phyloP scores from a whole-genome alignment of 1,140 invertebrate genomes.

The Macrosteles quadrilineatus region DNA sequence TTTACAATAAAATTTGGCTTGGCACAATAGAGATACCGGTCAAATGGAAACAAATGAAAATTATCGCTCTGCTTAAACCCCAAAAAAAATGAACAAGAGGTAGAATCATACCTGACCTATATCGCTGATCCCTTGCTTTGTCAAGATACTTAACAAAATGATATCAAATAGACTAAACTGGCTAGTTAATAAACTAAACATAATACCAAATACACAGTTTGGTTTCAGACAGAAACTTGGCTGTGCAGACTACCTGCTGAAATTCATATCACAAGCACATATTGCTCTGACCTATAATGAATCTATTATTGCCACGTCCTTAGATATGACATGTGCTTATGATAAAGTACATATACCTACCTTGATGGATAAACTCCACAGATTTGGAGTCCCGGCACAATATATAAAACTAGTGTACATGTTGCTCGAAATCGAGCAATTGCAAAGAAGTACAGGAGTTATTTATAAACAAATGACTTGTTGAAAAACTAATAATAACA shows the following conservation, averaged over 20 bases:
- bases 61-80: conserved; percentile 1
- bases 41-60: neutral
- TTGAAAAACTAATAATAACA: no score
- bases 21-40: neutral
- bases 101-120: conserved; percentile 1
- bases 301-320: neutral
- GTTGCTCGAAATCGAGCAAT: no score
- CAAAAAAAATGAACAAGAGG: neutral
- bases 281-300: neutral
- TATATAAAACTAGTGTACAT: no score
- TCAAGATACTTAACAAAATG: conserved; percentile 1
- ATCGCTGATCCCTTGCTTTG: conserved; percentile 3
- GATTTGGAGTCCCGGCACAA: neutral
- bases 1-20: neutral
- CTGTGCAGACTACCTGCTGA: neutral
- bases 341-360: neutral
- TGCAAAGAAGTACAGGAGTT: no score
- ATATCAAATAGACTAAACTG: neutral
- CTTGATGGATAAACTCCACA: neutral
- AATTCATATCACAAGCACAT: neutral
- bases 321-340: neutral
- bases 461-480: no score
- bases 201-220: conserved; percentile 15
- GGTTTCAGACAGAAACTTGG: neutral
- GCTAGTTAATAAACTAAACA: neutral